Percentiles rank a stretch among this genome's conserved stretches.
These are phyloP conservation scores for Melinaea marsaeus DNA, from an alignment of 2,888 invertebrate species.

Conservation along the genomic window DNA sequence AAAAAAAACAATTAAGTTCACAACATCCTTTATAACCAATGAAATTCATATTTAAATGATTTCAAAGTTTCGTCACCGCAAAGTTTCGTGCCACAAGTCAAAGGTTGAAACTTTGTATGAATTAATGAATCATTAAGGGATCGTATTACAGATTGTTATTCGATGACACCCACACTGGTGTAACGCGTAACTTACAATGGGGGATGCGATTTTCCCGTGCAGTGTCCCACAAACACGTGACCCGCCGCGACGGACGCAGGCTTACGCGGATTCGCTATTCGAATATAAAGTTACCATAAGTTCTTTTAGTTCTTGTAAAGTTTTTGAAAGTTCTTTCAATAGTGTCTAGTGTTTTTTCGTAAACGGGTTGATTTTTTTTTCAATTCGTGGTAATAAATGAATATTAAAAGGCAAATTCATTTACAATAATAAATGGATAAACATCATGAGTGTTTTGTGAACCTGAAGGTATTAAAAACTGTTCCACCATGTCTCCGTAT, in stretches of 20 bases:
- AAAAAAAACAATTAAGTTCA: too few species aligned
- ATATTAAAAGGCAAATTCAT: background rate
- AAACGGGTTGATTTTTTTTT: background rate
- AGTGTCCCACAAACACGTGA: conserved; percentile 68
- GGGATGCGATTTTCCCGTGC: conserved; percentile 67
- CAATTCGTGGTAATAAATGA: background rate
- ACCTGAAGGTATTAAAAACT: too few species aligned
- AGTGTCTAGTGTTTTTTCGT: background rate
- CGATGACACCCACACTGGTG: conserved; percentile 51
- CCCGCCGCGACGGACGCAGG: conserved; percentile 68
- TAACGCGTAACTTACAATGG: conserved; percentile 47
- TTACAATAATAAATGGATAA: conserved; percentile 1
- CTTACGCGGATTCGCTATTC: conserved; percentile 51
- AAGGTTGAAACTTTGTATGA: conserved; percentile 51
- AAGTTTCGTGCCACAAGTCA: conserved; percentile 38
- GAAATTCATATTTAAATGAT: too few species aligned
- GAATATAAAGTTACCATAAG: conserved; percentile 5
- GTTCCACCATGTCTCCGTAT: conserved; percentile 30
- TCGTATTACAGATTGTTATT: conserved; percentile 61
- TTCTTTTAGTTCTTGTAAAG: background rate
- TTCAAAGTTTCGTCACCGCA: conserved; percentile 1
- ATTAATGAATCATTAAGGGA: conserved; percentile 70
- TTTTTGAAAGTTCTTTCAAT: background rate
- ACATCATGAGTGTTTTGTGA: conserved; percentile 6
- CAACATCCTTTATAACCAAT: too few species aligned